Evolutionary conservation across 2,113 vertebrate species (phyloP).

Genomic region (Alosa alosa): DNA sequence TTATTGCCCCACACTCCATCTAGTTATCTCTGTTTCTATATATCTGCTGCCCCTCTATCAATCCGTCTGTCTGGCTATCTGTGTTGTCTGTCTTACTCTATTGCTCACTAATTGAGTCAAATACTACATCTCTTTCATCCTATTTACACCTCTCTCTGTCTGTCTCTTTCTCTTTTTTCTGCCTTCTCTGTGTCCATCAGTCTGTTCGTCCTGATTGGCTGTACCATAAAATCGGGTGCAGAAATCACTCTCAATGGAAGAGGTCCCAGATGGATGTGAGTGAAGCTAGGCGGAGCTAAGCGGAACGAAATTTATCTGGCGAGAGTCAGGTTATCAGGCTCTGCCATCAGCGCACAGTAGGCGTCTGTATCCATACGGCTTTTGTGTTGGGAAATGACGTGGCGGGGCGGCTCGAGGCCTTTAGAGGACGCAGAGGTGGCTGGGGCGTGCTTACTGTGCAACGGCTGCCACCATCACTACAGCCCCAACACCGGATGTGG

Average conservation of each 20-base stretch:
- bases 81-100: too few relatives aligned
- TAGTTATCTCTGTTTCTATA: constrained; percentile 20
- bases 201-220: too few relatives aligned
- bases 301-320: too few relatives aligned
- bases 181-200: background rate
- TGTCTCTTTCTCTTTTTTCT: background rate
- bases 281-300: too few relatives aligned
- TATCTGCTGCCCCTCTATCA: too few relatives aligned
- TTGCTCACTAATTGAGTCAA: too few relatives aligned
- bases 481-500: constrained; percentile 62
- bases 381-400: background rate
- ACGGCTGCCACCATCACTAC: constrained; percentile 52
- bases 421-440: background rate
- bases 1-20: constrained; percentile 25
- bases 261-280: too few relatives aligned
- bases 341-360: background rate
- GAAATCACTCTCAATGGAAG: too few relatives aligned
- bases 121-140: constrained; percentile 25
- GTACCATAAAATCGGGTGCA: too few relatives aligned
- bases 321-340: too few relatives aligned
- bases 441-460: constrained; percentile 57
- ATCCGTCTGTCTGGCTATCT: too few relatives aligned
- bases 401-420: background rate
- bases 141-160: constrained; percentile 21
- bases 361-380: background rate